These are phyloP conservation scores for Drosophila rellima DNA, from an alignment of 2,888 invertebrate genomes.

Conservation along the genomic window DNA sequence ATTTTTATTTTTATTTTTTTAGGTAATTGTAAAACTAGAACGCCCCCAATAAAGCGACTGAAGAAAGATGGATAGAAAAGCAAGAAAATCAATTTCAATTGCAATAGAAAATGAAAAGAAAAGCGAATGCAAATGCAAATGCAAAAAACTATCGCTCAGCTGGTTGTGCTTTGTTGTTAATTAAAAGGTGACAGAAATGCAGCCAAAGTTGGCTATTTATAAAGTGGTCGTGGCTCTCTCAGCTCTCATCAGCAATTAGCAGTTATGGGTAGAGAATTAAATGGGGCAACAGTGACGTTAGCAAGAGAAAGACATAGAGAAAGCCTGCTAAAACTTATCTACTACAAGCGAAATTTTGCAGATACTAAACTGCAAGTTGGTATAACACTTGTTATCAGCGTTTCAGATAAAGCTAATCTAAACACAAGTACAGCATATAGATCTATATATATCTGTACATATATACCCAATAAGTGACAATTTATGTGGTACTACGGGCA, in stretches of 20 bases:
- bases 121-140: constrained; percentile 44
- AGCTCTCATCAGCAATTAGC: constrained; percentile 3
- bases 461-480: not conserved
- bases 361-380: not conserved
- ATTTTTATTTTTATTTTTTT: not conserved
- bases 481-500: not conserved
- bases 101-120: constrained; percentile 20
- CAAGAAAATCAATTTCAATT: constrained; percentile 53
- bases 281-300: not conserved
- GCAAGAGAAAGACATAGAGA: not conserved
- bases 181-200: constrained; percentile 66
- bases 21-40: constrained; percentile 44
- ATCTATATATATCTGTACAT: constrained; percentile 7
- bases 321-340: constrained; percentile 10
- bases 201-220: constrained; percentile 65
- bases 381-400: constrained; percentile 42
- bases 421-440: not conserved
- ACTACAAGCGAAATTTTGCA: not conserved
- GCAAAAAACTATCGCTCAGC: constrained; percentile 44
- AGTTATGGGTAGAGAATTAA: constrained; percentile 8
- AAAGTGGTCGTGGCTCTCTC: constrained; percentile 21
- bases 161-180: constrained; percentile 59
- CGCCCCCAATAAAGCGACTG: constrained; percentile 55
- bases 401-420: constrained; percentile 13
- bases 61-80: constrained; percentile 26